phyloP scores from a whole-genome alignment of 2,888 invertebrate species.

The Ophraella communa region DNA sequence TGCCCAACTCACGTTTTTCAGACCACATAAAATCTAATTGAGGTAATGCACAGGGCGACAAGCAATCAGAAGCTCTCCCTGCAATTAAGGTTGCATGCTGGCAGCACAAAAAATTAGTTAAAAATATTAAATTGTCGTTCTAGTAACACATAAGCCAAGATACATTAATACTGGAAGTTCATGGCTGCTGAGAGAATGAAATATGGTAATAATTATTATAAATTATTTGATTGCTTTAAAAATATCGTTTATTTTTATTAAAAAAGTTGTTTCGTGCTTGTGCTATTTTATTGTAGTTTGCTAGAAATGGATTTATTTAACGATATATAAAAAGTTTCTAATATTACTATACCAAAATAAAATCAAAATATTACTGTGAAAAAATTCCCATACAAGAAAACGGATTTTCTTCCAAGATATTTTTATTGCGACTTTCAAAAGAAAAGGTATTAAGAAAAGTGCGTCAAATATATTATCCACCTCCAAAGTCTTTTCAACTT shows the following conservation, averaged over 20 bases:
- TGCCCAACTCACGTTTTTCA: slow-evolving; percentile 47
- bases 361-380: neutral
- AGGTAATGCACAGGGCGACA: slow-evolving; percentile 49
- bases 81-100: slow-evolving; percentile 34
- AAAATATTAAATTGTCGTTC: neutral
- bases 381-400: slow-evolving; percentile 8
- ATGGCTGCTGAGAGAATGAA: neutral
- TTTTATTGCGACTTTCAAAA: slow-evolving; percentile 25
- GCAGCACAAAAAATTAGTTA: neutral
- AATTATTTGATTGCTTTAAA: no score
- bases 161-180: neutral
- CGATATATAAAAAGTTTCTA: no score
- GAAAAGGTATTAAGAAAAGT: slow-evolving; percentile 24
- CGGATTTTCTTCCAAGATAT: slow-evolving; percentile 7
- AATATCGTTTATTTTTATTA: no score
- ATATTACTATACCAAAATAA: no score
- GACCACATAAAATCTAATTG: slow-evolving; percentile 51
- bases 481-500: neutral
- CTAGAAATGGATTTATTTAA: no score
- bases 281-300: no score
- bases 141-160: neutral
- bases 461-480: slow-evolving; percentile 1
- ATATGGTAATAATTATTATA: no score
- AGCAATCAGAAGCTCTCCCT: slow-evolving; percentile 45
- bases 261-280: no score